Base-by-base conservation (phyloP, 92 coral and sea anemone species). In the Meandrina meandrites region DNA sequence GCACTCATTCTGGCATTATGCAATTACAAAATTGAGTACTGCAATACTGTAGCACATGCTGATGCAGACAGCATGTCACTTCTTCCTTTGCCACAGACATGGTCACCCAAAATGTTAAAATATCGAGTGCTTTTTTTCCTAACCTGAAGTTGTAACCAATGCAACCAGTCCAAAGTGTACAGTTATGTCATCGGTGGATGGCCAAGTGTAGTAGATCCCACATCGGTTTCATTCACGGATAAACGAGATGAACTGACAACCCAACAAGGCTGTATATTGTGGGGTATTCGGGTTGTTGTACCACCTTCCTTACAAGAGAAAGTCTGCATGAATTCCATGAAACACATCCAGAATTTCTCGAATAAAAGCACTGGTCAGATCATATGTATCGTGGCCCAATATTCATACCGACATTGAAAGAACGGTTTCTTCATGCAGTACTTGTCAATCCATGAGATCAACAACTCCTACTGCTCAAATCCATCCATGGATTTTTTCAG, bases 1-100 rank as follows among this genome's bases (percentile, higher is more conserved):
- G n/a, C n/a, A n/a, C n/a, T n/a, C n/a, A n/a, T n/a, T n/a, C n/a
- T n/a, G n/a, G n/a, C n/a, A n/a, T n/a, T n/a, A n/a, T n/a, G n/a
- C n/a, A n/a, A n/a, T n/a, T n/a, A n/a, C n/a, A n/a, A n/a, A 35
- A 91, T 89, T 76, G 89, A 91, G 82, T 91, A 86, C 53, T 69
- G 89, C 34, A 79, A 76, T 40, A 92, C 85, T 47, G 22, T 5
- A 64, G 89, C 92, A 21, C 96, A 86, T 82, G 92, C 91, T 42
- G 96, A 93, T 90, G 95, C 88, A 35, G 86, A 87, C 83, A 85
- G 64, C 18, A 91, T 91, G 89, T 82, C 92, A 5, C 89, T n/a
- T 92, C 21, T 84, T 80, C 68, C 92, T 89, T 37, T 86, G 21
- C 92, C 92, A 15, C 80, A 86, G 48, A 88, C 92, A 16, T 93